Evolutionary conservation across 2,888 invertebrate genomes (phyloP), one percentile per base, ranked within the genome.

Genomic region (Alentia gelatinosa): DNA sequence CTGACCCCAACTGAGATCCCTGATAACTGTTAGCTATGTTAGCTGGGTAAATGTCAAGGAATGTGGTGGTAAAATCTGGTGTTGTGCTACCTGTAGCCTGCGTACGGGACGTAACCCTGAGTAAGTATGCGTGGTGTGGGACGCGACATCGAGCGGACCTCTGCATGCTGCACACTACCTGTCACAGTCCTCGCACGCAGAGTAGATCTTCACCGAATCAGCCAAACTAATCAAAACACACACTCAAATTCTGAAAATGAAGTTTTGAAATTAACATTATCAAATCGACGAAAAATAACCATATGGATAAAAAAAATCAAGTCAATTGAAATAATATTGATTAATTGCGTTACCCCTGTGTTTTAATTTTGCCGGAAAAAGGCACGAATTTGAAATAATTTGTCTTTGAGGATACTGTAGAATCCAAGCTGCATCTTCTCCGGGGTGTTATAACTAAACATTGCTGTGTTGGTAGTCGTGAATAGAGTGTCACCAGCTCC

Each of bases 81-180:
- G 50, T 35, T n/a, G 47, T 86, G 33, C 26, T 26, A 86, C 15
- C 47, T 30, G 47, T 86, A 86, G 86, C 86, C 86, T 47, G 86
- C 86, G 86, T 86, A 30, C 42, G 30, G 86, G 86, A 86, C 23
- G 42, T 86, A 7, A 86, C 47, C 0, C 30, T 86, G 86, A 86
- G 86, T 86, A 86, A 86, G 86, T 86, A 86, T 30, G 1, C 40
- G n/a, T n/a, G 30, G 74, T 26, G 74, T 15, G 30, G 74, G 74
- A 56, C 74, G n/a, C 30, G n/a, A 33, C 74, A 33, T 15, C 3
- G 1, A 74, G 68, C 26, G 9, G 74, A 19, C 35, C 0, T 19
- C 79, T 79, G 79, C 79, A 79, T 79, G 79, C 35, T n/a, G 37
- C 79, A 79, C 79, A 15, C 79, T 35, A 5, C 39, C 79, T 30